These are phyloP conservation scores for Ramazzottius varieornatus DNA, from an alignment of 2,888 invertebrate genomes.

Conservation along the genomic window DNA sequence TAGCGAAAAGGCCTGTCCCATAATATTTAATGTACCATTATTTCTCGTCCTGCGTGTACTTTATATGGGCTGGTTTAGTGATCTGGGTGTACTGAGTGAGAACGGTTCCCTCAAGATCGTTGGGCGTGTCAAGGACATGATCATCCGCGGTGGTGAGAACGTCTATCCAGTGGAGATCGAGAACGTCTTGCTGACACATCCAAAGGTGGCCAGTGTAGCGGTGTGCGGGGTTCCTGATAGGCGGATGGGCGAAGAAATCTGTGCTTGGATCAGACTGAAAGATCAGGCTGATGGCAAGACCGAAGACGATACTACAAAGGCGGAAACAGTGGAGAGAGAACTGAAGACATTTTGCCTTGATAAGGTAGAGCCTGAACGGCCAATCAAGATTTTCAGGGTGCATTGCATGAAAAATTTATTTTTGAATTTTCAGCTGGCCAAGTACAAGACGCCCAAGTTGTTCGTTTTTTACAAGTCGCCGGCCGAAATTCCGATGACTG, in stretches of 20 bases:
- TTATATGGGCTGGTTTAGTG: no score
- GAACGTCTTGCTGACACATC: slow-evolving; percentile 26
- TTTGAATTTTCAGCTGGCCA: slow-evolving; percentile 31
- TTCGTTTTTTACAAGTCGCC: slow-evolving; percentile 32
- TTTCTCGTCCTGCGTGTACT: no score
- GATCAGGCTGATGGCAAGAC: slow-evolving; percentile 6
- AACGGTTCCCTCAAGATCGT: slow-evolving; percentile 27
- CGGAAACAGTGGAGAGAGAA: slow-evolving; percentile 31
- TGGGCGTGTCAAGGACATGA: slow-evolving; percentile 30
- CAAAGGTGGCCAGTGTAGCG: slow-evolving; percentile 26
- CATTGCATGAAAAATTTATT: no score
- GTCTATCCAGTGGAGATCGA: slow-evolving; percentile 30
- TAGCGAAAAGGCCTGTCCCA: no score
- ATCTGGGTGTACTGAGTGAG: slow-evolving; percentile 26
- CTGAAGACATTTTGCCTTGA: slow-evolving; percentile 30
- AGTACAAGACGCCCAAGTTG: slow-evolving; percentile 52
- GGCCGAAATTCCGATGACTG: slow-evolving; percentile 44
- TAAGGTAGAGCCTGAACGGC: no score
- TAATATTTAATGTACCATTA: no score
- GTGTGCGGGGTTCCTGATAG: slow-evolving; percentile 29
- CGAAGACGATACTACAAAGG: slow-evolving; percentile 9
- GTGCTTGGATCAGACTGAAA: slow-evolving; percentile 31
- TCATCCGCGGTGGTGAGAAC: slow-evolving; percentile 31
- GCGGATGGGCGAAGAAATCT: slow-evolving; percentile 29
- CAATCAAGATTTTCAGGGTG: neutral